Conservation (phyloP, 1,140 invertebrate genomes). For the Drosophila simulans region DNA sequence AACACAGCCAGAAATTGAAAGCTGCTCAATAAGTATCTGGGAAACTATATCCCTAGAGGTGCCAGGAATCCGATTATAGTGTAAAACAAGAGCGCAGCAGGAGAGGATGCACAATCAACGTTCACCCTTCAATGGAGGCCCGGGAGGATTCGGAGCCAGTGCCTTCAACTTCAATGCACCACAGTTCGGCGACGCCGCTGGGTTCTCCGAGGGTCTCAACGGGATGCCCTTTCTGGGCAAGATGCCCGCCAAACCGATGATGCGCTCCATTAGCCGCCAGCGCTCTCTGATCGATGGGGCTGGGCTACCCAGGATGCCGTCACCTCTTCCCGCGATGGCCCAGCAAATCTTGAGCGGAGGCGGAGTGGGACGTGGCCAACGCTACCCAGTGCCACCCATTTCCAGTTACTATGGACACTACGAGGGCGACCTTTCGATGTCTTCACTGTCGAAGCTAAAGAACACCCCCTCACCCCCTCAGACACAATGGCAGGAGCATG, state of each 20-base stretch:
- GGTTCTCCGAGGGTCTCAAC: conserved; percentile 36
- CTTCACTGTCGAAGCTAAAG: background rate
- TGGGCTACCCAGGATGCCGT: conserved; percentile 16
- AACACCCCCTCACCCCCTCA: background rate
- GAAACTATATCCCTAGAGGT: background rate
- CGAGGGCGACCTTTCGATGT: background rate
- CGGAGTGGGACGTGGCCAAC: background rate
- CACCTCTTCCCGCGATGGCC: conserved; percentile 8
- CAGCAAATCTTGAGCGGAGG: conserved; percentile 14
- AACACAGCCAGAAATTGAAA: conserved; percentile 36
- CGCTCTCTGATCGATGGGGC: conserved; percentile 15
- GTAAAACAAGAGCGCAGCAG: background rate
- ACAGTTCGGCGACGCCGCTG: conserved; percentile 26
- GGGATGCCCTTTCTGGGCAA: conserved; percentile 49
- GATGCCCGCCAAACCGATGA: conserved; percentile 16
- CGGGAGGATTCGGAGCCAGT: conserved; percentile 28
- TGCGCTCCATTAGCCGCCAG: conserved; percentile 35
- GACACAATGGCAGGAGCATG: background rate
- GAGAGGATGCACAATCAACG: conserved; percentile 60
- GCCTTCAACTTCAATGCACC: conserved; percentile 44
- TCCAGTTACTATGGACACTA: conserved; percentile 11
- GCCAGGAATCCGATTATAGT: background rate
- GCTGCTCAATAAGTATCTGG: conserved; percentile 17
- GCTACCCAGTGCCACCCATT: background rate
- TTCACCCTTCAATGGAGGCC: conserved; percentile 47